Evolutionary conservation across 2,797 vertebrate genomes (phyloP).

Genomic region (Cephalopachus bancanus): DNA sequence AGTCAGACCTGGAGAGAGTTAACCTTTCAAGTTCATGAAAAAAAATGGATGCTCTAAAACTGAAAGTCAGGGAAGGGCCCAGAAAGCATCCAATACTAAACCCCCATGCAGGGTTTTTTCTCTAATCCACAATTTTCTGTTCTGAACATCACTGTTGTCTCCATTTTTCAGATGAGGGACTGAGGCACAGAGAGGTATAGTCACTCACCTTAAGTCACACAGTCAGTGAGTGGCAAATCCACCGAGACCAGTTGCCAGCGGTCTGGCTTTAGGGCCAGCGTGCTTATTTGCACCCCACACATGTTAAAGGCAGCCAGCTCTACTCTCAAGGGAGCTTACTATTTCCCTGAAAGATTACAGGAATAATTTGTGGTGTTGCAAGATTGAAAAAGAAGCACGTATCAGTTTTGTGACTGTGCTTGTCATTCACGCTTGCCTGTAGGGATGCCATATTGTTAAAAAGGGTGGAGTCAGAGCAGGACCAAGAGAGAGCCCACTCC

Average conservation of each 20-base stretch:
- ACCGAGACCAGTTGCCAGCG: rapidly evolving
- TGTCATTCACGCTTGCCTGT: neutral
- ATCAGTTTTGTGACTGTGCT: neutral
- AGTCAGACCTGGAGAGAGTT: neutral
- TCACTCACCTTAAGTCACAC: neutral
- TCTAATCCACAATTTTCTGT: neutral
- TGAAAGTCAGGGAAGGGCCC: neutral
- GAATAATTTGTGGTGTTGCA: neutral
- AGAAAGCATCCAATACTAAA: neutral
- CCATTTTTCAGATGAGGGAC: neutral
- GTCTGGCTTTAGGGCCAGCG: neutral
- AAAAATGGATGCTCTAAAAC: neutral
- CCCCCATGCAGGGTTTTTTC: neutral
- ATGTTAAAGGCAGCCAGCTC: neutral
- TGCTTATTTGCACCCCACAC: neutral
- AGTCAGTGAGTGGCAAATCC: neutral
- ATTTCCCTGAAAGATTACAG: neutral
- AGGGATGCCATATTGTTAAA: neutral
- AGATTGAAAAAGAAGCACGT: neutral
- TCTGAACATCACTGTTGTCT: neutral
- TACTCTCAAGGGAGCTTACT: neutral
- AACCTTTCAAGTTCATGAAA: neutral
- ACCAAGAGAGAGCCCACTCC: neutral
- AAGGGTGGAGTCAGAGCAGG: neutral
- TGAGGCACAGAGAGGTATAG: neutral